Evolutionary conservation across 2,113 vertebrate genomes (phyloP).

Genomic region (Pluvialis apricaria): DNA sequence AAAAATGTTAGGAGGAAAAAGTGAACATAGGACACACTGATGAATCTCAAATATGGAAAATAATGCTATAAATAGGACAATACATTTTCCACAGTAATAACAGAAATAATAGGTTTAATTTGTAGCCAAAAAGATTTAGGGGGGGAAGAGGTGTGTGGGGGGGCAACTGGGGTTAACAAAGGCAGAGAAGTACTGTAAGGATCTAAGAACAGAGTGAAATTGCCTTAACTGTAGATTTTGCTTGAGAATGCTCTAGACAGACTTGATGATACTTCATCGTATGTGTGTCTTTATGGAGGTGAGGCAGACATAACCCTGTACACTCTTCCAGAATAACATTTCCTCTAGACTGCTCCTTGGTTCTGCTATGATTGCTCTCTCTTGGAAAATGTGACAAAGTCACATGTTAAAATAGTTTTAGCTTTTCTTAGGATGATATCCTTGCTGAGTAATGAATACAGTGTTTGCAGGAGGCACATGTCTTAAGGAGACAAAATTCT

Average conservation of each 20-base stretch:
- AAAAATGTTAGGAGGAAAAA: background rate
- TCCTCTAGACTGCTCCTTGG: background rate
- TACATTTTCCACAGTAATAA: background rate
- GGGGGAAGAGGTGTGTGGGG: accelerated
- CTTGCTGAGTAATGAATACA: background rate
- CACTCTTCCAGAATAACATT: background rate
- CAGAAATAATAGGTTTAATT: background rate
- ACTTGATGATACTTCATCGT: background rate
- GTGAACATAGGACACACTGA: background rate
- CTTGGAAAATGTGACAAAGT: background rate
- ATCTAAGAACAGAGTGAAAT: background rate
- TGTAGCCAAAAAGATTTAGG: background rate
- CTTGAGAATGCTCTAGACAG: background rate
- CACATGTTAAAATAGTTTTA: background rate
- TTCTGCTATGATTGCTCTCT: background rate
- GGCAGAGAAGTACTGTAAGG: background rate
- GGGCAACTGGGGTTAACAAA: background rate
- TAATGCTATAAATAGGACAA: background rate
- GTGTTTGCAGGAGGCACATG: background rate
- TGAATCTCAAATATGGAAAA: background rate
- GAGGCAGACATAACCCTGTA: background rate
- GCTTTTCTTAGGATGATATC: background rate
- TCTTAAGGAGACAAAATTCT: background rate
- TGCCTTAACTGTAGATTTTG: background rate
- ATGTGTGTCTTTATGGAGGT: background rate